Evolutionary conservation across 2,888 invertebrate species (phyloP).

Genomic region (Callyntrura sp.): DNA sequence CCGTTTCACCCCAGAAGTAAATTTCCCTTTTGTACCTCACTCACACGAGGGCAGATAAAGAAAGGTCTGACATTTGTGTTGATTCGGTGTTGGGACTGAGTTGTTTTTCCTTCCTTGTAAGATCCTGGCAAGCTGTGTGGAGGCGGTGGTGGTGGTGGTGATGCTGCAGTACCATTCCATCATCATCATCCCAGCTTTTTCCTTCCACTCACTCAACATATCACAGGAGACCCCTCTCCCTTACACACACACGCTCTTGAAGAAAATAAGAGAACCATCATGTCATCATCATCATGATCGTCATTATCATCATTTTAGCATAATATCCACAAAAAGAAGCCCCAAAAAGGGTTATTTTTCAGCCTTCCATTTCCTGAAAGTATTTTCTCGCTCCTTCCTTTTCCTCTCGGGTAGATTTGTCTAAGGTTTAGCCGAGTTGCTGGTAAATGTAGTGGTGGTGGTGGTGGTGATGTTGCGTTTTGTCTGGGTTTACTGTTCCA

Average conservation of each 20-base stretch:
- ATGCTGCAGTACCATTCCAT: background rate
- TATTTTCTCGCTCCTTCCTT: too few relatives aligned
- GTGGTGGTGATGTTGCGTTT: slow-evolving; percentile 11
- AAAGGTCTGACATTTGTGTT: slow-evolving; percentile 2
- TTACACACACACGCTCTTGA: too few relatives aligned
- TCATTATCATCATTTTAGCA: slow-evolving; percentile 21
- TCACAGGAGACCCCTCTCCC: slow-evolving; percentile 27
- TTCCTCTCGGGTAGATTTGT: background rate
- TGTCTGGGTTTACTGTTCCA: background rate
- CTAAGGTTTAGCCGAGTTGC: too few relatives aligned
- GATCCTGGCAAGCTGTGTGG: background rate
- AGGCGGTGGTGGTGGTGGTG: background rate
- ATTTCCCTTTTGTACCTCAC: too few relatives aligned
- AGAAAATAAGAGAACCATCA: slow-evolving; percentile 2
- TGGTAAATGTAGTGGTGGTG: slow-evolving; percentile 6
- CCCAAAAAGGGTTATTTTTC: slow-evolving; percentile 47
- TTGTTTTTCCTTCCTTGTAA: background rate
- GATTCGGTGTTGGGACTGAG: slow-evolving; percentile 37
- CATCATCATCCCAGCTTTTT: slow-evolving; percentile 14
- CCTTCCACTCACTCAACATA: slow-evolving; percentile 32
- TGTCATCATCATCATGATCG: slow-evolving; percentile 12
- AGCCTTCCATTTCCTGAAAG: slow-evolving; percentile 13
- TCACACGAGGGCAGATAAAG: too few relatives aligned
- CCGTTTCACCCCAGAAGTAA: slow-evolving; percentile 40
- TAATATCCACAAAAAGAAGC: background rate